These are phyloP conservation scores for Acanthosoma haemorrhoidale DNA, from an alignment of 2,888 invertebrate genomes.

Conservation along the genomic window DNA sequence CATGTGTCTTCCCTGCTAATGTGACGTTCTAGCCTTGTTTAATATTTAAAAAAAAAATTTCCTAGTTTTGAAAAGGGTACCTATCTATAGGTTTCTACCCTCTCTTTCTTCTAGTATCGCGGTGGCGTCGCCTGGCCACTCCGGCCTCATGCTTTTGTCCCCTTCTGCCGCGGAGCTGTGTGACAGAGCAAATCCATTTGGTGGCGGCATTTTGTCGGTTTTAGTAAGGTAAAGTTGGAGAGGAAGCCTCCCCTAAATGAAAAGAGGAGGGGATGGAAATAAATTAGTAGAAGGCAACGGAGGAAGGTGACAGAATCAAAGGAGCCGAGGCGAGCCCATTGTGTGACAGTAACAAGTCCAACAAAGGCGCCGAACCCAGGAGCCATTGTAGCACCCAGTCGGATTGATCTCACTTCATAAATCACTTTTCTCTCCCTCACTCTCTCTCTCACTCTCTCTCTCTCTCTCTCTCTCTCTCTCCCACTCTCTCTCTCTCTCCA, in stretches of 20 bases:
- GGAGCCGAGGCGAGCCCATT: not conserved
- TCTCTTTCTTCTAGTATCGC: too few species aligned
- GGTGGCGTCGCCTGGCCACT: too few species aligned
- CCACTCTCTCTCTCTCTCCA: not conserved
- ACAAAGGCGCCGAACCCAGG: not conserved
- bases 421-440: not conserved
- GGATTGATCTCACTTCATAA: conserved; percentile 17
- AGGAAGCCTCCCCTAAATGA: not conserved
- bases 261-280: not conserved
- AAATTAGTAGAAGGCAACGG: not conserved
- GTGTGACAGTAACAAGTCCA: conserved; percentile 19
- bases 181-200: too few species aligned
- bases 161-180: too few species aligned
- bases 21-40: too few species aligned
- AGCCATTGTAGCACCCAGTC: not conserved
- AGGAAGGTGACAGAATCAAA: conserved; percentile 21
- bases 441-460: conserved; percentile 1
- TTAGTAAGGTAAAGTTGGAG: not conserved
- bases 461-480: not conserved
- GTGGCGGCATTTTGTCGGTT: too few species aligned
- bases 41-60: too few species aligned
- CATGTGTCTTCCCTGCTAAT: too few species aligned
- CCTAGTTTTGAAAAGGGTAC: too few species aligned
- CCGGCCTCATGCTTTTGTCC: too few species aligned
- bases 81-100: too few species aligned